Base-by-base conservation (phyloP, 2,797 vertebrate species). In the Rhinoraja longicauda region DNA sequence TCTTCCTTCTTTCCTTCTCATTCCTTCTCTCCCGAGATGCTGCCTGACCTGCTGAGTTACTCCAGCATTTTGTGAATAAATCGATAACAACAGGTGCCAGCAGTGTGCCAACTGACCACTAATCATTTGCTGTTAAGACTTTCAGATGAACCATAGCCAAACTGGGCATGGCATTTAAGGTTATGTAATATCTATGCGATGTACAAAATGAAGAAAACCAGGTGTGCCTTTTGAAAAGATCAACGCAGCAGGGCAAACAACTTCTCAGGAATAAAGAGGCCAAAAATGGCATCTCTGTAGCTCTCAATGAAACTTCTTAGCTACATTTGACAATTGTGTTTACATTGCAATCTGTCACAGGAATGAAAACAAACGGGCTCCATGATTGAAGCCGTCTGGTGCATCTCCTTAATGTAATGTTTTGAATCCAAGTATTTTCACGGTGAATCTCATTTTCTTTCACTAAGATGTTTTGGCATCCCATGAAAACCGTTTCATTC, bases 291-390 rank as follows among this genome's bases (percentile, higher is more conserved):
- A 88, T 67, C 84, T 67, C 84, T 36, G 84, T 88, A 88, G 59
- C 32, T 88, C 59, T 67, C 84, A 88, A 88, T 88, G 84, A 88
- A 67, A n/a, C 88, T 36, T 88, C 84, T 67, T 62, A 67, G 64
- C 84, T 67, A 32, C 84, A 88, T 88, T 88, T 84, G 32, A 84
- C 84, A 88, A 67, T 88, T 88, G 84, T 88, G 84, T 88, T 88
- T 88, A 88, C 84, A 88, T 67, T 88, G 84, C 84, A 88, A 88
- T 88, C 84, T 88, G 84, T 88, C 84, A 88, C 59, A 36, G 84
- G 84, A 88, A 88, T 88, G 84, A 88, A 88, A 88, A 88, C 84
- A 88, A 88, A 88, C 84, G 59, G 84, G 84, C 59, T 88, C 84
- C 84, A 88, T 88, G 88, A 88, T 67, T 19, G 62, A 36, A 88